Evolutionary conservation across 2,797 vertebrate species (phyloP), one percentile per base, ranked within the genome.

Genomic region (Leuciscus waleckii): DNA sequence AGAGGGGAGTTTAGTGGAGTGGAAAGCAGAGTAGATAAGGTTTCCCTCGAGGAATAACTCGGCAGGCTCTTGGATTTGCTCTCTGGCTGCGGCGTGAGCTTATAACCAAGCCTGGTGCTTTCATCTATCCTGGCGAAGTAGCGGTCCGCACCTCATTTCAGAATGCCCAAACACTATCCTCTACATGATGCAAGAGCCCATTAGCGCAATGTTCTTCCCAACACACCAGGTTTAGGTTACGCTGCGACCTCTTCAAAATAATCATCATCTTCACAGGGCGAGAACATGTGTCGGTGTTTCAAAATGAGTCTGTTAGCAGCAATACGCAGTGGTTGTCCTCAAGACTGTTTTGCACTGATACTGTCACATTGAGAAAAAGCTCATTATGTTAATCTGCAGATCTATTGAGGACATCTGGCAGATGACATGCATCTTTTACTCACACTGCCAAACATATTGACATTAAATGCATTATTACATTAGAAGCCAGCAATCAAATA

Each of bases 41-140:
- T 92, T 92, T 90, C 79, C 89, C 90, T 74, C 8, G 11, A 73
- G 88, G 87, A 89, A 90, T 89, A 91, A 86, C 88, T 91, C 77
- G 75, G 88, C 89, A 81, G 85, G 46, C 82, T 89, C 80, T 80
- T 23, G 75, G 87, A 49, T 85, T 90, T 83, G 81, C 76, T 85
- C 74, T 56, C 68, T 83, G 82, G 87, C 79, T 86, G 35, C 76
- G 51, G 78, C 29, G 5, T 82, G 81, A 86, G 82, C 87, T 83
- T 69, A 85, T 88, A 76, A 76, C 80, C 83, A 78, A 79, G 86
- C 77, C 16, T 71, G 79, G 16, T 67, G 84, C 85, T 89, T 86
- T 82, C 85, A 88, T 87, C 83, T 58, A 65, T 56, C 67, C 67
- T 46, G 63, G 83, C 39, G 39, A 70, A 63, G 35, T 58, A 23